Conservation (phyloP, 2,888 invertebrate genomes). For the Linyphia triangularis region DNA sequence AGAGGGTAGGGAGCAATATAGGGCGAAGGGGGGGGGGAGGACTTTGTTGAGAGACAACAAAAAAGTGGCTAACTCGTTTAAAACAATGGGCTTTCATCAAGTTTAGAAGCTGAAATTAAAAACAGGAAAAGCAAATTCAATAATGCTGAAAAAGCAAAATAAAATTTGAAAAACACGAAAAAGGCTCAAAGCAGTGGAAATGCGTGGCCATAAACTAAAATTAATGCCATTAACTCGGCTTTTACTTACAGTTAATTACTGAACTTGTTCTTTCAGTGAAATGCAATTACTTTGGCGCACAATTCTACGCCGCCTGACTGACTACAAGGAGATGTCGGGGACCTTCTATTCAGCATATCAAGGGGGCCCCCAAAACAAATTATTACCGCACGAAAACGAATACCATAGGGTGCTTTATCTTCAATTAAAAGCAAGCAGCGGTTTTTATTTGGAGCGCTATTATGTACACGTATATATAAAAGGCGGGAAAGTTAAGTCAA, state of each 20-base stretch:
- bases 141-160: conserved; percentile 34
- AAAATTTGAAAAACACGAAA: conserved; percentile 67
- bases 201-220: conserved; percentile 69
- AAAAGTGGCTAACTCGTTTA: background rate
- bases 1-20: background rate
- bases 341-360: conserved; percentile 48
- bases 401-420: conserved; percentile 69
- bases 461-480: conserved; percentile 43
- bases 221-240: conserved; percentile 73
- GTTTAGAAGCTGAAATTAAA: conserved; percentile 17
- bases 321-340: conserved; percentile 25
- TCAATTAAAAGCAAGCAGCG: conserved; percentile 60
- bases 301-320: conserved; percentile 62
- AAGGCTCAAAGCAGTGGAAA: conserved; percentile 54
- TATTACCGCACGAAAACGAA: conserved; percentile 65
- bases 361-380: conserved; percentile 65
- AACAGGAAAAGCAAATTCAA: conserved; percentile 33
- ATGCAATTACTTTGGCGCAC: conserved; percentile 69
- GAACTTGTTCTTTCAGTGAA: conserved; percentile 63
- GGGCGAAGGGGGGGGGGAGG: background rate
- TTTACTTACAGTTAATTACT: conserved; percentile 73
- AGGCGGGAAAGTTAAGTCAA: conserved; percentile 68
- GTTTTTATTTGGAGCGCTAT: conserved; percentile 55
- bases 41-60: background rate
- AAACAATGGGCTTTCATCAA: conserved; percentile 15